A percentile compares a stretch with the other conserved stretches of the same genome.
Evolutionary conservation across 2,797 vertebrate genomes (phyloP).

Genomic region (Alcedo quadribrachys): DNA sequence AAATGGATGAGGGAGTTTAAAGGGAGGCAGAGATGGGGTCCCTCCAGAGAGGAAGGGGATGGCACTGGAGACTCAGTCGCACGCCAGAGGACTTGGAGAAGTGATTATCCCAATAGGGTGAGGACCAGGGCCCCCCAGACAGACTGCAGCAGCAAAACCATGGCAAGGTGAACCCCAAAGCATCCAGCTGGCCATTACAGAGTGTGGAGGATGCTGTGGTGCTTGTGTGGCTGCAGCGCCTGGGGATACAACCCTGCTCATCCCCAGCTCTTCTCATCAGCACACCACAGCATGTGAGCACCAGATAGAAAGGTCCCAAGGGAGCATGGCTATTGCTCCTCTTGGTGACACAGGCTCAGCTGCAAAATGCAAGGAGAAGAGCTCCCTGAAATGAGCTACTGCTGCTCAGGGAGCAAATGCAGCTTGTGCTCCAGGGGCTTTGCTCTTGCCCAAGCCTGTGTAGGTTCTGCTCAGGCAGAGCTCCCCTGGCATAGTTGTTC

Average conservation of each 20-base stretch:
- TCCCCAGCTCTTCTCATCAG: not conserved
- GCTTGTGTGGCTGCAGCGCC: not conserved
- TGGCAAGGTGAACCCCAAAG: fast-evolving
- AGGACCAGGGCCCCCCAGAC: not conserved
- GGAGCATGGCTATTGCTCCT: not conserved
- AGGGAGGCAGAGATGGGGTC: not conserved
- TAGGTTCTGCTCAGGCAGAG: not conserved
- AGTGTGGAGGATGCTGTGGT: not conserved
- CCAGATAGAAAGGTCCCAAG: not conserved
- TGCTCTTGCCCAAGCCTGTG: not conserved
- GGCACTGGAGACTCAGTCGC: not conserved
- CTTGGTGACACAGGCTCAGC: not conserved
- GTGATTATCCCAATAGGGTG: not conserved
- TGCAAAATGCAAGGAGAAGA: not conserved
- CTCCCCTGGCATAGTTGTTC: fast-evolving
- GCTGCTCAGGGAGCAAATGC: not conserved
- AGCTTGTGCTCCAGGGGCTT: not conserved
- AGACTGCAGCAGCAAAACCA: not conserved
- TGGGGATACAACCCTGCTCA: not conserved
- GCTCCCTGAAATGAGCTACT: not conserved
- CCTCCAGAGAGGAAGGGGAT: not conserved
- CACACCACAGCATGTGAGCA: fast-evolving
- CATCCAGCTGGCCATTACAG: fast-evolving
- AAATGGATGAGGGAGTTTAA: not conserved
- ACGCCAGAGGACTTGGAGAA: not conserved